phyloP scores from a whole-genome alignment of 2,888 invertebrate species.

The Andrena marginata region DNA sequence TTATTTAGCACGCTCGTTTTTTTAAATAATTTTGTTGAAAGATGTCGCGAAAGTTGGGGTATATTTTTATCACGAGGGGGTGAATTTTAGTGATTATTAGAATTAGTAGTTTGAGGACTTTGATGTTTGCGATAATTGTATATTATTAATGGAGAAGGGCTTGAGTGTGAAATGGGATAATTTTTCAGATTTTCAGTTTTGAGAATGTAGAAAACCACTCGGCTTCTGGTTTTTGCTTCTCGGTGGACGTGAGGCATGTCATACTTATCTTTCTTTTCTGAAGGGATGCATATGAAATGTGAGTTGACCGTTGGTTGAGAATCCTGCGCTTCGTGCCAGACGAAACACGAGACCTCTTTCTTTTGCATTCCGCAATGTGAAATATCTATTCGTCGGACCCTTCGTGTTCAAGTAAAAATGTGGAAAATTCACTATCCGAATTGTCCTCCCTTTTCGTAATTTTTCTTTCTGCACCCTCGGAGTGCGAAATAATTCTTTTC shows the following conservation, averaged over 20 bases:
- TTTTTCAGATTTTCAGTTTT: neutral
- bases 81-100: too few relatives aligned
- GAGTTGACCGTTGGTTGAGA: conserved; percentile 6
- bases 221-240: neutral
- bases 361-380: neutral
- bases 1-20: neutral
- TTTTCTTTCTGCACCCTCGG: neutral
- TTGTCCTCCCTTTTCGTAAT: neutral
- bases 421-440: neutral
- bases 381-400: neutral
- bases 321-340: neutral
- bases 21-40: neutral
- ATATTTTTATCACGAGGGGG: too few relatives aligned
- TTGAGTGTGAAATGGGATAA: neutral
- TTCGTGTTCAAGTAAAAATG: neutral
- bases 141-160: neutral
- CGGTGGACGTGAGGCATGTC: neutral
- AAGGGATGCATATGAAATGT: conserved; percentile 3
- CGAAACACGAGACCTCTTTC: neutral
- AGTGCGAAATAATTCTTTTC: neutral
- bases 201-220: neutral
- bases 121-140: neutral
- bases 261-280: neutral
- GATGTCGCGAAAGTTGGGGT: too few relatives aligned
- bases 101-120: neutral